Evolutionary conservation across 1,140 invertebrate species (phyloP).

Genomic region (Caenorhabditis tropicalis): DNA sequence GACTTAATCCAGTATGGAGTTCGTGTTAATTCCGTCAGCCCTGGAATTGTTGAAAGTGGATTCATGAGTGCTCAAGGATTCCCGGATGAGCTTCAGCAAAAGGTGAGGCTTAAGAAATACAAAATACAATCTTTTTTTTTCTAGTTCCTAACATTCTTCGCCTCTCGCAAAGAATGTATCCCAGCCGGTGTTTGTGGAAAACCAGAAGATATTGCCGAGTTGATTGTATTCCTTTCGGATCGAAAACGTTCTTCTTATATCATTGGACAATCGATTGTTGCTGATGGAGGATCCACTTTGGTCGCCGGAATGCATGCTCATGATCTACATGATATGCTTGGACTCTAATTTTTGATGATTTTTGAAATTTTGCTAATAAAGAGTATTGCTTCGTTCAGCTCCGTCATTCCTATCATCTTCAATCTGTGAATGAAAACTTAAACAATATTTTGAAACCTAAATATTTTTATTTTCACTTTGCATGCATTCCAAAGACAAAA

Average conservation of each 20-base stretch:
- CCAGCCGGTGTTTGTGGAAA: not conserved
- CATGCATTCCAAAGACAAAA: too few relatives aligned
- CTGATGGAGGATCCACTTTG: constrained; percentile 5
- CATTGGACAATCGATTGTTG: constrained; percentile 33
- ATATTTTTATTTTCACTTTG: too few relatives aligned
- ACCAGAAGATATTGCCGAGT: constrained; percentile 4
- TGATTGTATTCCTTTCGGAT: constrained; percentile 32
- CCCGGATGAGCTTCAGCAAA: not conserved
- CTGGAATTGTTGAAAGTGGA: not conserved
- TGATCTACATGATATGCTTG: not conserved
- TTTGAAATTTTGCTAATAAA: too few relatives aligned
- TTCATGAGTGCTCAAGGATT: not conserved
- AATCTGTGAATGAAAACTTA: too few relatives aligned
- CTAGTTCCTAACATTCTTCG: not conserved
- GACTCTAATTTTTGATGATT: not conserved
- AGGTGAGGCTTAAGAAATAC: not conserved
- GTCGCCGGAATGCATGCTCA: not conserved
- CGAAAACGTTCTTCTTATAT: constrained; percentile 13
- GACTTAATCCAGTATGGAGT: not conserved
- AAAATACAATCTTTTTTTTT: not conserved
- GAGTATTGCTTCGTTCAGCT: too few relatives aligned
- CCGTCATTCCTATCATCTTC: too few relatives aligned
- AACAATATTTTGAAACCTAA: too few relatives aligned
- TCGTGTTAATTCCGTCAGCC: constrained; percentile 12
- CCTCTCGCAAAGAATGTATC: not conserved